Evolutionary conservation across 2,888 invertebrate genomes (phyloP).

Genomic region (Sussaba pulchella): DNA sequence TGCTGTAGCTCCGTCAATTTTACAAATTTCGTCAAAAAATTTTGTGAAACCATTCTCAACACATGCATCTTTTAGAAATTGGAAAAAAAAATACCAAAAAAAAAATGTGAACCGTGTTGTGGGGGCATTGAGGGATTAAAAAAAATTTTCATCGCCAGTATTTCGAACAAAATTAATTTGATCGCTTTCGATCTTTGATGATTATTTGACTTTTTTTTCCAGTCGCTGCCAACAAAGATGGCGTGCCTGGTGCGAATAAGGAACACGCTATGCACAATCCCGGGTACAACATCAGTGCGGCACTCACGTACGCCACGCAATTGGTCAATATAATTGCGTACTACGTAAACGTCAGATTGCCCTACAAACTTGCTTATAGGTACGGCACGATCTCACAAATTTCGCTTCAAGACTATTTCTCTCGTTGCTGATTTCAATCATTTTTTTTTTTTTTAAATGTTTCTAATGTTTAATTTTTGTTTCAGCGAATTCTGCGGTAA

Average conservation of each 20-base stretch:
- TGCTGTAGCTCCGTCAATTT: too few species aligned
- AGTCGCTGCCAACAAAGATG: slow-evolving; percentile 87
- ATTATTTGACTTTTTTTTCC: slow-evolving; percentile 66
- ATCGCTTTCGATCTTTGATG: too few species aligned
- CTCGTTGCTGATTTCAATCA: slow-evolving; percentile 1
- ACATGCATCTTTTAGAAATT: too few species aligned
- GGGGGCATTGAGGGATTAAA: too few species aligned
- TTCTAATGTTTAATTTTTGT: slow-evolving; percentile 71
- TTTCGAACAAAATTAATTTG: too few species aligned
- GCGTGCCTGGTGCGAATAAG: slow-evolving; percentile 85
- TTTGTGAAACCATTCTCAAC: too few species aligned
- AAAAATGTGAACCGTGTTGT: too few species aligned
- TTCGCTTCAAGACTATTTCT: background rate
- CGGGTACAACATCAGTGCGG: slow-evolving; percentile 91
- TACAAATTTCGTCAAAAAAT: too few species aligned
- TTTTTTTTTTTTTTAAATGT: slow-evolving; percentile 74
- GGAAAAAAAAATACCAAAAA: too few species aligned
- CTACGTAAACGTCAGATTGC: slow-evolving; percentile 93
- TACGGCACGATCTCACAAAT: slow-evolving; percentile 73
- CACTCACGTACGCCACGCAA: slow-evolving; percentile 94
- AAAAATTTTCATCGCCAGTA: too few species aligned
- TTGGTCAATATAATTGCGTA: slow-evolving; percentile 92
- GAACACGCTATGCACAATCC: slow-evolving; percentile 88
- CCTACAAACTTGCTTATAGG: slow-evolving; percentile 90
- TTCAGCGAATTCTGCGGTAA: slow-evolving; percentile 93